These are phyloP conservation scores for Spatulosminthurus flaviceps DNA, from an alignment of 2,888 invertebrate species.

Conservation along the genomic window DNA sequence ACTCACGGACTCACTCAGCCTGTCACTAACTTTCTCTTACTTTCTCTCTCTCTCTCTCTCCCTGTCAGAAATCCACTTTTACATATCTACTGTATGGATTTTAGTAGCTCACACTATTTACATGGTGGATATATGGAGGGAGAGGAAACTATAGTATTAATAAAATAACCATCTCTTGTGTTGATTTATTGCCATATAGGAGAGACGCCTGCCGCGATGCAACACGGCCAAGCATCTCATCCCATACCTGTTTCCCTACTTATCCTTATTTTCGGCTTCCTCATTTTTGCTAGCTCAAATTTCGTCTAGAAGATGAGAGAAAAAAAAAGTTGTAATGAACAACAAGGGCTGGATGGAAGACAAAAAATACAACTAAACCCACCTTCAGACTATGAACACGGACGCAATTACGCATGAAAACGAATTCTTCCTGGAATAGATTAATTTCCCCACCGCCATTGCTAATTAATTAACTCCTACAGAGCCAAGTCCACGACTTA, in stretches of 20 bases:
- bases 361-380: neutral
- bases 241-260: slow-evolving; percentile 47
- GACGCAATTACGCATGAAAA: too few species aligned
- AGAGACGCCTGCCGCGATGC: slow-evolving; percentile 63
- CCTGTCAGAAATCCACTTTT: neutral
- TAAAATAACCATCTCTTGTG: slow-evolving; percentile 12
- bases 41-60: neutral
- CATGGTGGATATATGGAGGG: neutral
- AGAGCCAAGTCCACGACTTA: too few species aligned
- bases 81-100: neutral
- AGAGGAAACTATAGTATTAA: neutral
- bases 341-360: too few species aligned
- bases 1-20: neutral
- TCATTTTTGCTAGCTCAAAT: slow-evolving; percentile 38
- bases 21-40: neutral
- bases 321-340: neutral
- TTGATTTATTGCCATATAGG: slow-evolving; percentile 53
- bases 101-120: too few species aligned
- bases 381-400: too few species aligned
- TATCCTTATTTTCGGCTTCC: slow-evolving; percentile 39
- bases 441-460: too few species aligned
- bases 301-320: neutral
- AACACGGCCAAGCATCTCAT: slow-evolving; percentile 56
- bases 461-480: too few species aligned
- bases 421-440: too few species aligned